phyloP scores from a whole-genome alignment of 2,797 vertebrate genomes.

The Pseudomugil tenellus region DNA sequence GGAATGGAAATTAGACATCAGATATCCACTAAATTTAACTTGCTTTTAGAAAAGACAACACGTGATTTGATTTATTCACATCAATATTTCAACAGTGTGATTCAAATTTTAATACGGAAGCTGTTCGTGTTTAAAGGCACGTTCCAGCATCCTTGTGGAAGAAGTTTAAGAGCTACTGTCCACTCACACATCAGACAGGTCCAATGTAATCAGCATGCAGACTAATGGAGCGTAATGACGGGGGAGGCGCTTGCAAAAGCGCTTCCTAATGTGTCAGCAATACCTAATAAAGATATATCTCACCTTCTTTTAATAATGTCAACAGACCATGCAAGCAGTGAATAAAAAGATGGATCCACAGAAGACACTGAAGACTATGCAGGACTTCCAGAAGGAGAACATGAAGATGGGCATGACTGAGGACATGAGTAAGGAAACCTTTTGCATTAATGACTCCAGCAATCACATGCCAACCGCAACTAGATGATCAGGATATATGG shows the following conservation, averaged over 20 bases:
- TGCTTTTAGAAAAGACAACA: neutral
- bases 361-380: conserved; percentile 97
- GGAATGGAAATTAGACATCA: neutral
- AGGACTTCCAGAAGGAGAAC: conserved; percentile 99
- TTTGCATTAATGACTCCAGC: conserved; percentile 10
- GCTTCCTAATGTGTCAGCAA: no score
- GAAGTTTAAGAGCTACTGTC: conserved; percentile 53
- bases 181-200: conserved; percentile 53
- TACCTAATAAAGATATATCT: neutral
- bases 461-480: conserved; percentile 28
- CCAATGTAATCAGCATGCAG: conserved; percentile 70
- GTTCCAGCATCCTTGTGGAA: conserved; percentile 51
- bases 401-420: conserved; percentile 99
- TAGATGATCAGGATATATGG: conserved; percentile 17
- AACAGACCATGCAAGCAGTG: conserved; percentile 95
- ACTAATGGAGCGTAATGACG: conserved; percentile 67
- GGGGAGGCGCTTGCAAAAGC: no score
- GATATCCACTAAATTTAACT: neutral
- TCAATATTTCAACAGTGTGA: conserved; percentile 39
- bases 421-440: conserved; percentile 90
- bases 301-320: neutral
- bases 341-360: conserved; percentile 99
- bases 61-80: conserved; percentile 14
- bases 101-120: conserved; percentile 45
- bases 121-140: conserved; percentile 42